Evolutionary conservation across 1,140 invertebrate species (phyloP), one percentile per base, ranked within the genome.

Genomic region (Bombus cullumanus): DNA sequence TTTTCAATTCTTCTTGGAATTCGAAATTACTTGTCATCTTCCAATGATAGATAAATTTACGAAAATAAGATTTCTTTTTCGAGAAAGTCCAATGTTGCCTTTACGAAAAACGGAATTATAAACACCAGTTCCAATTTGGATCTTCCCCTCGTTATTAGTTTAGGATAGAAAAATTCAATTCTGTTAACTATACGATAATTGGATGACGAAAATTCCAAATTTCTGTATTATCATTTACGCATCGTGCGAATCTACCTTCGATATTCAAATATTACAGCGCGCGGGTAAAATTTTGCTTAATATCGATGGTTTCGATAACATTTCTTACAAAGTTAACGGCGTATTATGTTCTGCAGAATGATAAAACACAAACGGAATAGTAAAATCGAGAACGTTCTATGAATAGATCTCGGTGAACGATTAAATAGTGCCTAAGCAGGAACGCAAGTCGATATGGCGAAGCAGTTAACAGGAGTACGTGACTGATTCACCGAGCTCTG

Each of bases 381-480:
- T 9, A 31, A 43, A 31, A 22, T 18, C 15, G n/a, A 34, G n/a
- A 18, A 47, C 9, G 41, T 39, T 64, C 28, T 12, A 41, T 66
- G 62, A 34, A 43, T 25, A 43, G 31, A 53, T 53, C 47, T 53
- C 6, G 47, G 47, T 53, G 18, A 87, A n/a, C 57, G 68, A 43
- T 79, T 47, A 74, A 82, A 64, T 6, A 12, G 25, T 18, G 47
- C 10, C 71, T 31, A 34, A 62, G 79, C 25, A 6, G 57, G 34
- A 43, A 74, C 37, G 41, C 39, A 73, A 88, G 68, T 66, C 78
- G 53, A 62, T 84, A 59, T 64, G 64, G n/a, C 57, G 74, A 76
- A 87, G 47, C 81, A 41, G 79, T 86, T 78, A 69, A 66, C 72
- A 69, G 79, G 62, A 39, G 72, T 64, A 85, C 53, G 80, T 72